Conservation (phyloP, 2,888 invertebrate species). For the Agriopis aurantiaria region DNA sequence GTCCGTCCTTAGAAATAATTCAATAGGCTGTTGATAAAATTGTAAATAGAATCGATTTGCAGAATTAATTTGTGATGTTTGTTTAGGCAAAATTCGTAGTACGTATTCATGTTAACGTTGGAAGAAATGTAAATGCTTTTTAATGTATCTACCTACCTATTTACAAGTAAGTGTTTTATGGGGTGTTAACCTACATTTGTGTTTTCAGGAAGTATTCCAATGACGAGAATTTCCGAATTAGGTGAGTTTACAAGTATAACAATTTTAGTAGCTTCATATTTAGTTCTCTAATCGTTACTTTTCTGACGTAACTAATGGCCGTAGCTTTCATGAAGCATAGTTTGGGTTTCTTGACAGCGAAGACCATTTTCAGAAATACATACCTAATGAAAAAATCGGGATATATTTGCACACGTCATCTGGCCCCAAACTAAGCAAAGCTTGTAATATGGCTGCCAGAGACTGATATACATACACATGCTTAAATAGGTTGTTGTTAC, state of each 20-base stretch:
- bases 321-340: too few species aligned
- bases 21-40: slow-evolving; percentile 24
- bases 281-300: too few species aligned
- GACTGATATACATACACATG: too few species aligned
- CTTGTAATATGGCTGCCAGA: too few species aligned
- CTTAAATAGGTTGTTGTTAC: too few species aligned
- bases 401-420: too few species aligned
- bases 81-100: slow-evolving; percentile 19
- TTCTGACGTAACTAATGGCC: too few species aligned
- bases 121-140: slow-evolving; percentile 35
- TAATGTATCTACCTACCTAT: slow-evolving; percentile 16
- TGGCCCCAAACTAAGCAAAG: too few species aligned
- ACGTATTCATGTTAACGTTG: slow-evolving; percentile 15
- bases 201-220: slow-evolving; percentile 84
- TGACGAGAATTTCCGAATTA: slow-evolving; percentile 87
- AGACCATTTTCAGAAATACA: too few species aligned
- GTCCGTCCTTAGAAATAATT: slow-evolving; percentile 42
- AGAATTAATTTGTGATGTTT: slow-evolving; percentile 27
- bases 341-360: too few species aligned
- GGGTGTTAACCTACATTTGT: slow-evolving; percentile 20
- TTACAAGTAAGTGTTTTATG: not conserved
- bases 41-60: slow-evolving; percentile 30
- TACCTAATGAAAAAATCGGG: too few species aligned
- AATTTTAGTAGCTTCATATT: not conserved
- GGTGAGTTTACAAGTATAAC: slow-evolving; percentile 61